Conservation (phyloP, 2,797 vertebrate genomes). For the Echiichthys vipera region DNA sequence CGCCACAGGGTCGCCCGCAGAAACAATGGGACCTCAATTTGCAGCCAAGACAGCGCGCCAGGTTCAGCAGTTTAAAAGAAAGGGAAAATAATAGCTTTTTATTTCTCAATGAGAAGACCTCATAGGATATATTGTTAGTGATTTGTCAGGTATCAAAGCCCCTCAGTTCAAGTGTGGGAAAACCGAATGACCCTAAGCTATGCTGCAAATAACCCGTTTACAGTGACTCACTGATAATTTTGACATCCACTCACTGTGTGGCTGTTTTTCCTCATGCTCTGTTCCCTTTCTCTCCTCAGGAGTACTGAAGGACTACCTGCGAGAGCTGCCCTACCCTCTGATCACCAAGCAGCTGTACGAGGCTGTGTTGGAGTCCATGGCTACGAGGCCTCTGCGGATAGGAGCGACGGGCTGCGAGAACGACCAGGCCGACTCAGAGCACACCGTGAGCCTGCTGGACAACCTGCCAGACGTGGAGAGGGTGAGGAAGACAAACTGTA, state of each 20-base stretch:
- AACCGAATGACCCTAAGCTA: background rate
- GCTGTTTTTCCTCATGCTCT: background rate
- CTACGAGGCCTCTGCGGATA: slow-evolving; percentile 90
- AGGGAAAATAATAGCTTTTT: slow-evolving; percentile 30
- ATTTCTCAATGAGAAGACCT: background rate
- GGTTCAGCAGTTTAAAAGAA: slow-evolving; percentile 12
- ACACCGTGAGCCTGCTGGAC: slow-evolving; percentile 89
- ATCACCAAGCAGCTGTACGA: slow-evolving; percentile 96
- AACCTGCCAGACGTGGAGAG: slow-evolving; percentile 93
- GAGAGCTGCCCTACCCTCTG: slow-evolving; percentile 95
- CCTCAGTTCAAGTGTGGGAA: background rate
- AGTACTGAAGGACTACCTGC: slow-evolving; percentile 96
- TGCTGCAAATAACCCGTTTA: background rate
- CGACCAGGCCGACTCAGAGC: slow-evolving; percentile 87
- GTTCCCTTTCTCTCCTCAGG: slow-evolving; percentile 77
- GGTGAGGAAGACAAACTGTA: slow-evolving; percentile 80
- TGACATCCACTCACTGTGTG: background rate
- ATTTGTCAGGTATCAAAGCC: slow-evolving; percentile 42
- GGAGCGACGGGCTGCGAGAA: slow-evolving; percentile 90
- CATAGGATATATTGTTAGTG: slow-evolving; percentile 11
- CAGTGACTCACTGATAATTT: background rate
- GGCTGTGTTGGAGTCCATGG: slow-evolving; percentile 92
- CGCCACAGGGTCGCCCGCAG: slow-evolving; percentile 34
- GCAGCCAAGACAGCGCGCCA: slow-evolving; percentile 35
- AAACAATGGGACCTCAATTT: slow-evolving; percentile 50